phyloP scores from a whole-genome alignment of 1,140 invertebrate genomes.

The Uloborus diversus region DNA sequence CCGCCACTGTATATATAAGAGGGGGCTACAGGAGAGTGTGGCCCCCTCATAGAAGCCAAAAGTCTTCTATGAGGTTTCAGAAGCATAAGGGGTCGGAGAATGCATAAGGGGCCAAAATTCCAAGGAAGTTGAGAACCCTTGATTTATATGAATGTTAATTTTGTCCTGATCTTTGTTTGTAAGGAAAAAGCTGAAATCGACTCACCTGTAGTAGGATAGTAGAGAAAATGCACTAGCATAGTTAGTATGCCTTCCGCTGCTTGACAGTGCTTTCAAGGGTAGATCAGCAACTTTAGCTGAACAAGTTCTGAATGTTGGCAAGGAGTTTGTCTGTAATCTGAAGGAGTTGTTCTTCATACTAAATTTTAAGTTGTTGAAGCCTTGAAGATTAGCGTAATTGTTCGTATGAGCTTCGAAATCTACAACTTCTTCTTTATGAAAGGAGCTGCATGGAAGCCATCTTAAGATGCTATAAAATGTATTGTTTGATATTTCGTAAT shows the following conservation, averaged over 20 bases:
- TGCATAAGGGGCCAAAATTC: too few relatives aligned
- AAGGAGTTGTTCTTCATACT: slow-evolving; percentile 17
- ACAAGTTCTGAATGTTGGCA: slow-evolving; percentile 53
- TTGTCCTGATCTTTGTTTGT: neutral
- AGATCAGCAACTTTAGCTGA: slow-evolving; percentile 18
- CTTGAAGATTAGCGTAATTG: slow-evolving; percentile 55
- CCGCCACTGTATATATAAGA: too few relatives aligned
- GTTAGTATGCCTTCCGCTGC: slow-evolving; percentile 41
- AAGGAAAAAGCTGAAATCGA: neutral
- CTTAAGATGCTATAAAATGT: slow-evolving; percentile 1
- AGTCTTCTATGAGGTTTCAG: too few relatives aligned
- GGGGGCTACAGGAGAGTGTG: too few relatives aligned
- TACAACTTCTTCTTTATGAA: slow-evolving; percentile 40
- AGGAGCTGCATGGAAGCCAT: slow-evolving; percentile 48
- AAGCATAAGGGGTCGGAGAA: too few relatives aligned
- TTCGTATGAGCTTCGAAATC: slow-evolving; percentile 57
- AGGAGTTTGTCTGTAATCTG: slow-evolving; percentile 50
- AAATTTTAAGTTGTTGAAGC: slow-evolving; percentile 26
- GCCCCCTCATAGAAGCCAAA: too few relatives aligned
- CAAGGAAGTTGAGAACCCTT: too few relatives aligned
- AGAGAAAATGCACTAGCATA: slow-evolving; percentile 39
- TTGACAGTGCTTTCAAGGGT: slow-evolving; percentile 26
- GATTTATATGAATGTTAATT: too few relatives aligned
- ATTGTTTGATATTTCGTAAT: slow-evolving; percentile 49
- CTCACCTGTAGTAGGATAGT: slow-evolving; percentile 49